Base-by-base conservation (phyloP, 2,888 invertebrate species). In the Volucella zonaria region DNA sequence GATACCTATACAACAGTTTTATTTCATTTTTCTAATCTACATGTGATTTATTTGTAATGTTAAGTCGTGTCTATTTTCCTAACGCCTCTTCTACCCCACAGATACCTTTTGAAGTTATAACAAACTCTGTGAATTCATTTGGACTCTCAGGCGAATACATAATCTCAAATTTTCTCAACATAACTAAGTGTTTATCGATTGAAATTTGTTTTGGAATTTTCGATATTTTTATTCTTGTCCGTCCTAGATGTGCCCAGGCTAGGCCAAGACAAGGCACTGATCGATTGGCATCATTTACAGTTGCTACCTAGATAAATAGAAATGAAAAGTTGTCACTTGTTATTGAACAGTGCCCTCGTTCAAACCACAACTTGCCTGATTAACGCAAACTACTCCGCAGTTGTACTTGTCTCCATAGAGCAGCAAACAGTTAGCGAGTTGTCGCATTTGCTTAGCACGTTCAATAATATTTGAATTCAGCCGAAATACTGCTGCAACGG, bases 401-500 rank as follows among this genome's bases (percentile, higher is more conserved):
- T 93, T 92, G 89, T 93, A 92, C 73, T 93, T 91, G 38, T 92
- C 91, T 11, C 93, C 92, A 61, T 95, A 90, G 74, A 92, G 90
- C 62, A 94, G 93, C 52, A 96, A 90, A 58, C 92, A 91, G 49
- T 92, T 90, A 0, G 94, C 94, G 86, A 96, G 90, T 74, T 90
- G 90, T 75, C 94, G 92, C 88, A 95, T 92, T 82, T 94, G 93
- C 54, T 92, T 92, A 1, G 94, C 93, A 87, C 95, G 92, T 31
- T 89, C 87, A 1, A 89, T 88, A 77, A 92, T 92, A 87, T 92
- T 91, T n/a, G 92, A 91, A 67, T 93, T 92, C 58, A 93, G 93
- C 43, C 95, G 92, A 90, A 95, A 96, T 43, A 95, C 91, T 1
- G 95, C 96, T 10, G 96, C 95, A 80, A 96, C 94, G 0, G 96